Percentiles rank a stretch among this genome's conserved stretches.
Conservation (phyloP, 64 coral and sea anemone species). For the Exaiptasia diaphana region DNA sequence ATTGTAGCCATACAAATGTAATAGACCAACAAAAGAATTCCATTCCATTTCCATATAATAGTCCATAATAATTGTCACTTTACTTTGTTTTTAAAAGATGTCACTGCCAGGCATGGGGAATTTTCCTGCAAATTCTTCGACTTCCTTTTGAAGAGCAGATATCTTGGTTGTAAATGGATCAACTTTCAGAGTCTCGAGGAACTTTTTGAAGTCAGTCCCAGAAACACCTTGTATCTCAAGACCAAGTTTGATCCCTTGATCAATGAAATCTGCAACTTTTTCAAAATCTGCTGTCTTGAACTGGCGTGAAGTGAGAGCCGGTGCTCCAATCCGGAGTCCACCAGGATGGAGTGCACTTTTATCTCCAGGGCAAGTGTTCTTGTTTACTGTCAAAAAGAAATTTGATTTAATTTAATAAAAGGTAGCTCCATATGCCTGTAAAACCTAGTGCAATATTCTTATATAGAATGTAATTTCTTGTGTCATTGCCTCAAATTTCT, state of each 20-base stretch:
- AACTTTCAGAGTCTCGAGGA: constrained; percentile 54
- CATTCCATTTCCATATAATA: no score
- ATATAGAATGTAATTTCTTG: no score
- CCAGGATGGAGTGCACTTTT: constrained; percentile 94
- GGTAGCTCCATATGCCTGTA: no score
- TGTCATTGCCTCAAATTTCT: no score
- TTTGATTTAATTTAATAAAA: no score
- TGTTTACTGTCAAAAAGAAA: constrained; percentile 74
- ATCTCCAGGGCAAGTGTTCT: constrained; percentile 95
- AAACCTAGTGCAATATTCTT: no score
- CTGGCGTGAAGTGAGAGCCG: constrained; percentile 83
- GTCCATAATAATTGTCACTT: no score
- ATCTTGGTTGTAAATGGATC: constrained; percentile 71
- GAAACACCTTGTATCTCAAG: constrained; percentile 80
- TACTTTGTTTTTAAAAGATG: constrained; percentile 42
- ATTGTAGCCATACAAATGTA: no score
- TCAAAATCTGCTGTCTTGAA: constrained; percentile 88
- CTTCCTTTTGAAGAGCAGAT: constrained; percentile 51
- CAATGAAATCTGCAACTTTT: constrained; percentile 82
- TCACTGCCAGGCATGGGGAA: constrained; percentile 96
- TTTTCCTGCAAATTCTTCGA: constrained; percentile 75
- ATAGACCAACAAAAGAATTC: no score
- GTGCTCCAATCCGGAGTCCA: constrained; percentile 82
- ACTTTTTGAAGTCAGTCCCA: constrained; percentile 83
- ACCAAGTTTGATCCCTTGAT: constrained; percentile 79